A percentile compares a stretch with the other conserved stretches of the same genome.
These are phyloP conservation scores for Macroglossus sobrinus DNA, from an alignment of 2,113 vertebrate species.

Conservation along the genomic window DNA sequence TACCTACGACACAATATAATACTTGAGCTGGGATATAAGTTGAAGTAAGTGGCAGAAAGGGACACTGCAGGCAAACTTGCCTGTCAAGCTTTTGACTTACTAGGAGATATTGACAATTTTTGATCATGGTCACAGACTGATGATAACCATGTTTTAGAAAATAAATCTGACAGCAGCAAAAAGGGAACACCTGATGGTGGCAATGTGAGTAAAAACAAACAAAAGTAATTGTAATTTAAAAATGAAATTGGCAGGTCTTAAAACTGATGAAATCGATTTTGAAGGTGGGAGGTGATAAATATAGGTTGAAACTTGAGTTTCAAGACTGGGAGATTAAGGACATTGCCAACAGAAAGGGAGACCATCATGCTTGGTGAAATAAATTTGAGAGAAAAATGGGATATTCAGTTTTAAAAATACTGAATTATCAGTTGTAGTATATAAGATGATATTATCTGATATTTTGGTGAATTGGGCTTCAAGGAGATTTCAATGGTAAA, in stretches of 20 bases:
- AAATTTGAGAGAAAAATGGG: conserved; percentile 20
- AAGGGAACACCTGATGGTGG: neutral
- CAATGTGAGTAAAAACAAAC: neutral
- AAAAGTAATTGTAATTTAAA: neutral
- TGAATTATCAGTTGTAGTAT: neutral
- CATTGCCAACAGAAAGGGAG: neutral
- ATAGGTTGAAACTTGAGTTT: neutral
- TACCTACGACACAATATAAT: neutral
- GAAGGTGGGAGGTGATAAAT: neutral
- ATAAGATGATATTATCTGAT: neutral
- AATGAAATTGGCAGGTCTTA: neutral
- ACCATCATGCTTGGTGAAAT: neutral
- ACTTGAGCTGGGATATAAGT: neutral
- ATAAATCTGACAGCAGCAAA: neutral
- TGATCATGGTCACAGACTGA: neutral
- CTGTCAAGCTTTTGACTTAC: neutral
- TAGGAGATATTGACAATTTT: neutral
- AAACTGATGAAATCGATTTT: neutral
- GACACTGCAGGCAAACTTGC: neutral
- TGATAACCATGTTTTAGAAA: neutral
- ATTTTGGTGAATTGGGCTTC: neutral
- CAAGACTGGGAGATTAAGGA: neutral
- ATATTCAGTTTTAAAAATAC: neutral
- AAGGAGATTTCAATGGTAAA: neutral
- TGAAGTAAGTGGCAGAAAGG: neutral